These are phyloP conservation scores for Dryococelus australis DNA, from an alignment of 2,888 invertebrate species.

Conservation along the genomic window DNA sequence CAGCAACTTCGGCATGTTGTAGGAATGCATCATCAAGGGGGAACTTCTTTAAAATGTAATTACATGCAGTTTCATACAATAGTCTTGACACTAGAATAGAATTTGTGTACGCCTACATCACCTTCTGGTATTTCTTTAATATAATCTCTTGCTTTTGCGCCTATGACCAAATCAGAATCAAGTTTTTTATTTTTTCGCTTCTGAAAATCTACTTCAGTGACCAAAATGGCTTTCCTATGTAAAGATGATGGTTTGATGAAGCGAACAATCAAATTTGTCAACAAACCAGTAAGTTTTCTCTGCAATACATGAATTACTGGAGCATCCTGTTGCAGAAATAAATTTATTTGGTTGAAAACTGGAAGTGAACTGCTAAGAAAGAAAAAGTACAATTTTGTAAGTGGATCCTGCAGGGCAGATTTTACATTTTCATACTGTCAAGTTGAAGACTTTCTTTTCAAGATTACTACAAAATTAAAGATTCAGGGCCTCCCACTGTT, in stretches of 20 bases:
- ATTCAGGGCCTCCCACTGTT: background rate
- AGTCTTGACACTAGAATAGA: background rate
- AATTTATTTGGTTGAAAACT: background rate
- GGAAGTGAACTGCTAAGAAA: background rate
- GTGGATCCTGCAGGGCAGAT: background rate
- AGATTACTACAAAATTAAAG: background rate
- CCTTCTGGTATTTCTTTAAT: background rate
- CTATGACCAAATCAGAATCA: background rate
- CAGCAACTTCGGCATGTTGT: background rate
- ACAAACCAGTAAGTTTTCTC: background rate
- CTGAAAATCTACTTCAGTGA: background rate
- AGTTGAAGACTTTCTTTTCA: background rate
- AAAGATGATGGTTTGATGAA: background rate
- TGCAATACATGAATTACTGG: background rate
- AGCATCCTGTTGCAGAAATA: background rate
- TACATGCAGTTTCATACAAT: background rate
- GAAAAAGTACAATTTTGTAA: background rate
- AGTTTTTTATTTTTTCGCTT: background rate
- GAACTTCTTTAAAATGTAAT: background rate
- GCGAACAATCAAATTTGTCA: background rate
- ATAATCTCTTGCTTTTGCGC: background rate
- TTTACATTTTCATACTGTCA: background rate
- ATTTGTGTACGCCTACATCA: background rate
- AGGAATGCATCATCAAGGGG: background rate
- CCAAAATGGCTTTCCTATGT: background rate